Evolutionary conservation across 92 coral and sea anemone genomes (phyloP), one percentile per base, ranked within the genome.

Genomic region (Heteractis magnifica): DNA sequence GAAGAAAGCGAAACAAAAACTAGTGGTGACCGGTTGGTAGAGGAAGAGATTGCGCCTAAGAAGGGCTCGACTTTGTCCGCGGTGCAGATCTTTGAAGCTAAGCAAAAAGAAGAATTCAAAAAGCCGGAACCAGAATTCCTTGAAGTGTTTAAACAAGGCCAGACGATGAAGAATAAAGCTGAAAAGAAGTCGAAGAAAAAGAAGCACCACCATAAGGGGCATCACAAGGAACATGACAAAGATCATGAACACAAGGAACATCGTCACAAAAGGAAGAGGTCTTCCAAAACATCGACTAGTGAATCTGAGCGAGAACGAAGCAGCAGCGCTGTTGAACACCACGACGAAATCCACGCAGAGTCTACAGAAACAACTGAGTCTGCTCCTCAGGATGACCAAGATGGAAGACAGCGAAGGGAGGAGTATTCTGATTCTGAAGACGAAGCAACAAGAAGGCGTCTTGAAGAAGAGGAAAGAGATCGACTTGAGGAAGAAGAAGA

Each of bases 1-100:
- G 94, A 93, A 75, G 98, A 91, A 76, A 86, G 89, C 15, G 89
- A 88, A 77, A 91, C 83, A 4, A 91, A 79, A 68, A 82, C 94
- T 12, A 81, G 87, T 20, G 80, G 81, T 15, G 85, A 85, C 71
- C 58, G 34, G 10, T 75, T 76, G 60, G 58, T 91, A 58, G 94
- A 91, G 14, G 94, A 88, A 65, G 91, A 91, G 72, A 80, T 81
- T 34, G 86, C 87, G 0, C 94, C 91, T 34, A 87, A 88, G 58
- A 91, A 79, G 76, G 88, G 90, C 15, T 72, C 83, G 19, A 68
- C 83, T n/a, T 56, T 83, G 8, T 83, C 82, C 6, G 85, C 87
- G 19, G 92, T 89, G 59, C 71, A 79, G 18, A 71, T 84, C 10
- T 89, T 89, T 65, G 92, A 89, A 81, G 72, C 79, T 56, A 89